Percentiles rank a stretch among this genome's conserved stretches.
Conservation (phyloP, 2,888 invertebrate species). For the Standfussiana lucernea region DNA sequence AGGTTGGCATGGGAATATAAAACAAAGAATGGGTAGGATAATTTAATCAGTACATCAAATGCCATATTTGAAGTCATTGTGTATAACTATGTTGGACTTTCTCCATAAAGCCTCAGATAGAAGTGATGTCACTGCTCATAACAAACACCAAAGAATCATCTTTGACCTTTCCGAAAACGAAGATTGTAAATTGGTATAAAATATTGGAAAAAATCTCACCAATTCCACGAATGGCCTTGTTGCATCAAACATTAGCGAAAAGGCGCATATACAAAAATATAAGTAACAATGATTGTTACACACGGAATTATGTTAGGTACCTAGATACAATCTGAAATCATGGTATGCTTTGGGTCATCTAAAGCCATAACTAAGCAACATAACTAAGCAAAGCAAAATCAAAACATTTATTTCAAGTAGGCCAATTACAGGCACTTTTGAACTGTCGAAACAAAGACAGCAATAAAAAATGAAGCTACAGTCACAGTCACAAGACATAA, state of each 20-base stretch:
- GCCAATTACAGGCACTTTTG: too few species aligned
- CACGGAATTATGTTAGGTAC: not conserved
- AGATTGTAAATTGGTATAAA: not conserved
- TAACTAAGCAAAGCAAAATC: too few species aligned
- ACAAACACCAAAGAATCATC: not conserved
- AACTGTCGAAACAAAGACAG: too few species aligned
- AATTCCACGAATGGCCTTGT: not conserved
- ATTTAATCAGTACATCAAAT: slow-evolving; percentile 62
- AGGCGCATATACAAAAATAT: not conserved
- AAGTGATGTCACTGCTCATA: slow-evolving; percentile 29
- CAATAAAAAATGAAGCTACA: too few species aligned
- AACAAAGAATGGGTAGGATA: slow-evolving; percentile 41
- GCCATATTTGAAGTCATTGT: slow-evolving; percentile 48
- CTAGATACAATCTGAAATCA: not conserved
- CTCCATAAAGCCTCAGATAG: slow-evolving; percentile 23
- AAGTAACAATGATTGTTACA: slow-evolving; percentile 5
- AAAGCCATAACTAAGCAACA: too few species aligned
- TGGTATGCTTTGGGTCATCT: not conserved
- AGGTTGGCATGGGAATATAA: slow-evolving; percentile 56
- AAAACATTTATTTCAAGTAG: too few species aligned
- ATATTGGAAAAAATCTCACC: slow-evolving; percentile 3
- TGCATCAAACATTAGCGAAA: not conserved
- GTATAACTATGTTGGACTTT: slow-evolving; percentile 49
- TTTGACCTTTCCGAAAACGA: not conserved
- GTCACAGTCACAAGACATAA: too few species aligned